A percentile compares a stretch with the other conserved stretches of the same genome.
Evolutionary conservation across 2,113 vertebrate species (phyloP).

Genomic region (Lucifuga dentata): DNA sequence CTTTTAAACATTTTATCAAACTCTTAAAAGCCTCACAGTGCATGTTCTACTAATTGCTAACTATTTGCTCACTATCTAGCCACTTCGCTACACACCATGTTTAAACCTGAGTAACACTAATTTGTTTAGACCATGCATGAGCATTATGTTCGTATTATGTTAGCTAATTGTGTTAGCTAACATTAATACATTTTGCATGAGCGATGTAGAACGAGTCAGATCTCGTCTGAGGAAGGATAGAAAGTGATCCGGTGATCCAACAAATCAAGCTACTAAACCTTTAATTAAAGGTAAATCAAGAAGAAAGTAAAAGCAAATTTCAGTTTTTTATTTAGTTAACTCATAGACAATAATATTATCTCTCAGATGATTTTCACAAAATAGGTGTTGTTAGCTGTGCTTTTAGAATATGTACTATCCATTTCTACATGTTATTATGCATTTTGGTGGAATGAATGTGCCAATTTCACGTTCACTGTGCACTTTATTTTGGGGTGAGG

Average conservation of each 20-base stretch:
- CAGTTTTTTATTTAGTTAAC: too few species aligned
- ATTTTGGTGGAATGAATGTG: background rate
- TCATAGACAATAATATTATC: too few species aligned
- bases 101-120: conserved; percentile 10
- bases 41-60: background rate
- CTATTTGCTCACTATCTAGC: conserved; percentile 14
- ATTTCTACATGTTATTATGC: too few species aligned
- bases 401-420: too few species aligned
- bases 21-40: conserved; percentile 10
- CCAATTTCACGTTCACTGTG: too few species aligned
- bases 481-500: too few species aligned
- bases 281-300: too few species aligned
- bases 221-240: conserved; percentile 1
- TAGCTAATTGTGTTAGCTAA: conserved; percentile 15
- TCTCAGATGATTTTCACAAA: too few species aligned
- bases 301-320: too few species aligned
- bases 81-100: background rate
- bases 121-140: conserved; percentile 13
- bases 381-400: too few species aligned
- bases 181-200: conserved; percentile 11
- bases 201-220: background rate
- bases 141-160: background rate
- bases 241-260: conserved; percentile 18
- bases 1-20: conserved; percentile 13
- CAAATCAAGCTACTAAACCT: too few species aligned